These are phyloP conservation scores for Dusona sp. DNA, from an alignment of 2,888 invertebrate species.

Conservation along the genomic window DNA sequence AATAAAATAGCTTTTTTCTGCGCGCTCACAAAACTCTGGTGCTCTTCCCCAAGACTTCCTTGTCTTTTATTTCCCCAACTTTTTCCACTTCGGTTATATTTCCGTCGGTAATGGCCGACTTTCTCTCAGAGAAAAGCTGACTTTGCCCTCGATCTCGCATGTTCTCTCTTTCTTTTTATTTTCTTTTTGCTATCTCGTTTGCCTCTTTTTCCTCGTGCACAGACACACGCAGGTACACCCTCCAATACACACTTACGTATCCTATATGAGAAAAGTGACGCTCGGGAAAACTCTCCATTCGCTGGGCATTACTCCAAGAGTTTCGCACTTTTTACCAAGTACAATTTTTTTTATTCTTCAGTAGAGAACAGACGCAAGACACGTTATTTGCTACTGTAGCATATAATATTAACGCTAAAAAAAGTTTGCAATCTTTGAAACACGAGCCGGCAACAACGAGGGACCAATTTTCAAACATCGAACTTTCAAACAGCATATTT, in stretches of 20 bases:
- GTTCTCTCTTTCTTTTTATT: conserved; percentile 39
- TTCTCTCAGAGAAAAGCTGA: conserved; percentile 61
- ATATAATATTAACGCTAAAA: conserved; percentile 8
- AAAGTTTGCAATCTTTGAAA: conserved; percentile 30
- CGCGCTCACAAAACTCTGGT: conserved; percentile 17
- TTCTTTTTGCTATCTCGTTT: conserved; percentile 30
- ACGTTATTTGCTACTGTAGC: conserved; percentile 11
- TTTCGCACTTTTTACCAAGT: conserved; percentile 45
- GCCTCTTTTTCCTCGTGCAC: conserved; percentile 31
- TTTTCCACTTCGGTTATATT: conserved; percentile 65
- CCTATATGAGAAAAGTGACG: conserved; percentile 40
- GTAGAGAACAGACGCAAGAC: background rate
- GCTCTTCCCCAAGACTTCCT: conserved; percentile 16
- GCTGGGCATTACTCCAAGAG: conserved; percentile 38
- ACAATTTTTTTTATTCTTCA: background rate
- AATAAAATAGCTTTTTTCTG: background rate
- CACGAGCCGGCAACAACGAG: background rate
- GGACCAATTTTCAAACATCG: conserved; percentile 5
- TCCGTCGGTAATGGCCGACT: conserved; percentile 61
- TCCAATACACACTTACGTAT: background rate
- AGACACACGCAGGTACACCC: background rate
- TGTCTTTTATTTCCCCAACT: conserved; percentile 55
- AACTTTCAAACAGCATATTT: conserved; percentile 6
- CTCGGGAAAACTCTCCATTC: conserved; percentile 35
- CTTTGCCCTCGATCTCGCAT: conserved; percentile 60